Evolutionary conservation across 2,888 invertebrate genomes (phyloP).

Genomic region (Oscheius sp.): DNA sequence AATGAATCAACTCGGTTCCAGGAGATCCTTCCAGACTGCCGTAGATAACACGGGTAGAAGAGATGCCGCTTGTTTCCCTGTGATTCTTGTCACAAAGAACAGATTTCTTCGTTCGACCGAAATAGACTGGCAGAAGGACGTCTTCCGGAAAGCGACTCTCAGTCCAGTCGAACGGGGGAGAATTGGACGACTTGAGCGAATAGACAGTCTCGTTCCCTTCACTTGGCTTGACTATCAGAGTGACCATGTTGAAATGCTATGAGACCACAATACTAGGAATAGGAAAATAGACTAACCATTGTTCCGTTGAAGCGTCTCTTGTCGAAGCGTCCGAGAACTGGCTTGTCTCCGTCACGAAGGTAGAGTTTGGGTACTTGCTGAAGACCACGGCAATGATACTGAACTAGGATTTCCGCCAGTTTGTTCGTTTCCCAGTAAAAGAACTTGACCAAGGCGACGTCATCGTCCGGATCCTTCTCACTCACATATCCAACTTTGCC

Average conservation of each 20-base stretch:
- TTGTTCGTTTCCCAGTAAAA: conserved; percentile 15
- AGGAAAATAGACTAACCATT: not conserved
- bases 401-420: conserved; percentile 6
- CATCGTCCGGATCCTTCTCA: not conserved
- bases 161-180: conserved; percentile 13
- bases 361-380: conserved; percentile 9
- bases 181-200: conserved; percentile 7
- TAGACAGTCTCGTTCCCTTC: not conserved
- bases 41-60: conserved; percentile 3
- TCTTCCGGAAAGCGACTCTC: conserved; percentile 17
- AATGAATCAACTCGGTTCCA: conserved; percentile 17
- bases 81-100: not conserved
- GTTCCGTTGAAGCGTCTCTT: not conserved
- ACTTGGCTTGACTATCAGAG: conserved; percentile 6
- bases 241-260: conserved; percentile 15
- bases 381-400: conserved; percentile 3
- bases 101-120: conserved; percentile 4
- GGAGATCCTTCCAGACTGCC: conserved; percentile 18
- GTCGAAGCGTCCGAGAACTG: not conserved
- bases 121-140: conserved; percentile 28
- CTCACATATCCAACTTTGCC: conserved; percentile 27
- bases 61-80: not conserved
- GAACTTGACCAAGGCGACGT: conserved; percentile 23
- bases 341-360: conserved; percentile 25
- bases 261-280: not conserved